Conservation (phyloP, 2,113 vertebrate genomes). For the Pluvialis apricaria region DNA sequence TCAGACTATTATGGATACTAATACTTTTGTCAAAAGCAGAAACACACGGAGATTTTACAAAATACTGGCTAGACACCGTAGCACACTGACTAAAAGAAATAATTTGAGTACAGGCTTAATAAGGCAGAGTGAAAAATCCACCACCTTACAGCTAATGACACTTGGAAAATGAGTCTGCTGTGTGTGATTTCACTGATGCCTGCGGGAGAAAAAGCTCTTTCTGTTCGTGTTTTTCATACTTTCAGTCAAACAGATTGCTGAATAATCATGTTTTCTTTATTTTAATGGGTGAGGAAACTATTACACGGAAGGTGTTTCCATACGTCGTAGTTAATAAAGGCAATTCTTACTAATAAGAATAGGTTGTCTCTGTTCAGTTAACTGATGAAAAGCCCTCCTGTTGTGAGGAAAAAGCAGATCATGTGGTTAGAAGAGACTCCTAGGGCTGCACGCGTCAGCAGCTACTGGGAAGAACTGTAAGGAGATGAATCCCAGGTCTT, state of each 20-base stretch:
- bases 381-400: slow-evolving; percentile 6
- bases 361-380: not conserved
- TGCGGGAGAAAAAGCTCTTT: slow-evolving; percentile 32
- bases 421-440: not conserved
- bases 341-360: slow-evolving; percentile 31
- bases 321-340: slow-evolving; percentile 32
- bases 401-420: slow-evolving; percentile 1
- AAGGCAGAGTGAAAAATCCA: slow-evolving; percentile 42
- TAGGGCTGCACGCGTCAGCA: not conserved
- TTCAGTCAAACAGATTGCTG: slow-evolving; percentile 30
- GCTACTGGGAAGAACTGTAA: not conserved
- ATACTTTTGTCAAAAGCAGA: slow-evolving; percentile 34
- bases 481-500: slow-evolving; percentile 15
- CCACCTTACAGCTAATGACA: slow-evolving; percentile 33
- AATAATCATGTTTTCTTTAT: slow-evolving; percentile 47
- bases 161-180: slow-evolving; percentile 40
- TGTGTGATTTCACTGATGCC: slow-evolving; percentile 23
- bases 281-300: slow-evolving; percentile 31
- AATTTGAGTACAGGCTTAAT: not conserved
- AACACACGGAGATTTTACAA: slow-evolving; percentile 31
- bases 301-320: slow-evolving; percentile 43
- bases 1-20: not conserved
- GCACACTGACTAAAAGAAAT: slow-evolving; percentile 22
- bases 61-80: slow-evolving; percentile 16
- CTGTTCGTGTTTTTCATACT: slow-evolving; percentile 25